Conservation (phyloP, 2,888 invertebrate species). For the Ophonus ardosiacus region DNA sequence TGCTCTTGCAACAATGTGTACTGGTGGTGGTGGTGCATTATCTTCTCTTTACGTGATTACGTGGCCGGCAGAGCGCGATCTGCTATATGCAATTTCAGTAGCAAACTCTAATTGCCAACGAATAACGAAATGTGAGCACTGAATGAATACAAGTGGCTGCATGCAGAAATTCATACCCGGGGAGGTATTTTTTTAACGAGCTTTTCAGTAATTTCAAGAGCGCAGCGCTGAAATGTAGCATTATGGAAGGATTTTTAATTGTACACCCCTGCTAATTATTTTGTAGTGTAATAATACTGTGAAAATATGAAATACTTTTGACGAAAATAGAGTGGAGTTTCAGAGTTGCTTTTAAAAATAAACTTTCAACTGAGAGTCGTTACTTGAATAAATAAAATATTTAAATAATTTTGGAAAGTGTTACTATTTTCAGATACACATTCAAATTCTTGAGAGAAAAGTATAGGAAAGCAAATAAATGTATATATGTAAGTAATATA, state of each 20-base stretch:
- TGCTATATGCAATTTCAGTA: neutral
- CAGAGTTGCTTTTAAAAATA: too few relatives aligned
- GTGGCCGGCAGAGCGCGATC: neutral
- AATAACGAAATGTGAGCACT: neutral
- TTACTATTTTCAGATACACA: too few relatives aligned
- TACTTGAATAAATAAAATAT: too few relatives aligned
- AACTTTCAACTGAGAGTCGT: too few relatives aligned
- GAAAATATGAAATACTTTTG: too few relatives aligned
- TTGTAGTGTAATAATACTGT: neutral
- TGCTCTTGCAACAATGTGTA: neutral
- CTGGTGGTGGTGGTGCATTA: neutral
- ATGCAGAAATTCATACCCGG: neutral
- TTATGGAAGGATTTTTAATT: neutral
- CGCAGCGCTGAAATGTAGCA: slow-evolving; percentile 1
- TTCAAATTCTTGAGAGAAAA: too few relatives aligned
- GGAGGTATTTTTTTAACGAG: neutral
- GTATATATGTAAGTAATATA: too few relatives aligned
- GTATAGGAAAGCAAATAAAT: too few relatives aligned
- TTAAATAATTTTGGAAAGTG: too few relatives aligned
- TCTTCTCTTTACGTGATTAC: neutral
- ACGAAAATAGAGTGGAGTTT: too few relatives aligned
- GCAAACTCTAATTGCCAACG: slow-evolving; percentile 16
- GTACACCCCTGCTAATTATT: slow-evolving; percentile 14
- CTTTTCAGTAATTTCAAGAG: slow-evolving; percentile 15
- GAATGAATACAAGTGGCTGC: neutral